Base-by-base conservation (phyloP, 2,888 invertebrate species). In the Ametastegia equiseti region DNA sequence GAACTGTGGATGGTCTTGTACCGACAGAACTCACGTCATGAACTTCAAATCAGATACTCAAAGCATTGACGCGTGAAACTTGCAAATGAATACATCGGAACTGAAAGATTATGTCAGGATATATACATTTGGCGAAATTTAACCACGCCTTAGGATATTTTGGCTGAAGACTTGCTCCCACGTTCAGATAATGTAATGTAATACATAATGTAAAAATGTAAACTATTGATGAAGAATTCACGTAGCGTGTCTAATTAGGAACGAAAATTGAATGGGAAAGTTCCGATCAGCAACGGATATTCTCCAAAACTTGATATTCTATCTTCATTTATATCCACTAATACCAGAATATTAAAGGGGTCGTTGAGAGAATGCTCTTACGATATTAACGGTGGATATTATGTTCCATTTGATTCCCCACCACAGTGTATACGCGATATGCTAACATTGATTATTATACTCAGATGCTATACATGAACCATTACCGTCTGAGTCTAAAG, bases 401-500 rank as follows among this genome's bases (percentile, higher is more conserved):
- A 65, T 4, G 36, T 65, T 5, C 36, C 45, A 47, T 27, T 42
- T 30, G 27, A 30, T 27, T 47, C 13, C 15, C n/a, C 2, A 45
- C 45, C 15, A 27, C 45, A 23, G 1, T 67, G 45, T 15, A n/a
- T 23, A 45, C 27, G 27, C 45, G 23, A 71, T 71, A 47, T 71
- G 47, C 45, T 23, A 71, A 27, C 45, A 30, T 15, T 47, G 19
- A 71, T 71, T 71, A 71, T n/a, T 42, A 30, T 45, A 42, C 36
- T 42, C 71, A n/a, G n/a, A n/a, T 71, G 15, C 45, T 45, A 45
- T 45, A 71, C n/a, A n/a, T 30, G 27, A 71, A 71, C 71, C 47
- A 45, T 47, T 71, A 30, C 15, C 1, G 15, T 42, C 45, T 2
- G 27, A 71, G 45, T 71, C 71, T 42, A 11, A 71, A 71, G 71